Evolutionary conservation across 2,797 vertebrate genomes (phyloP), one percentile per base, ranked within the genome.

Genomic region (Macropus fuliginosus): DNA sequence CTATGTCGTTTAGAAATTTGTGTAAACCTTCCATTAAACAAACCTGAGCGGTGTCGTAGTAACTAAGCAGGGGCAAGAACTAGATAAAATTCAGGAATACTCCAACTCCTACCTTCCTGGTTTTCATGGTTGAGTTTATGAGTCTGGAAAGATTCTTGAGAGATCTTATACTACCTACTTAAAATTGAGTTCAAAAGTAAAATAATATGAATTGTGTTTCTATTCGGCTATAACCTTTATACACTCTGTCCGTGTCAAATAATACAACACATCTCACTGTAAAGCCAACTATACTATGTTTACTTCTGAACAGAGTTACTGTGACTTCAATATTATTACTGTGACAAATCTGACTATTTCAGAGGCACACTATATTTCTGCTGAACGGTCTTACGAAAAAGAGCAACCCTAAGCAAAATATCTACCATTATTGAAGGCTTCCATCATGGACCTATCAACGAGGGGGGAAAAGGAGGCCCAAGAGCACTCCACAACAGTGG

Each of bases 11-110:
- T 57, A 89, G 14, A 46, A 56, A 81, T 59, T 24, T 92, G 94
- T 40, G 34, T n/a, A 92, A 91, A 94, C n/a, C 94, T 92, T 31
- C 62, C 66, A 94, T 8, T 56, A 91, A 94, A 94, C 92, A 95
- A 91, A 92, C 55, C 90, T 92, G 91, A 54, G 40, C 14, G 28
- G 56, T 57, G 92, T 10, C 40, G 18, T 29, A 28, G 40, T 31
- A 54, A 94, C 0, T 18, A 40, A 59, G 57, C 55, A 93, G n/a
- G 56, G 90, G 27, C 56, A 90, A 94, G 92, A 50, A 46, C 29
- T 18, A 95, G 81, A 93, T n/a, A 56, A 0, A 0, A 94, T 34
- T 66, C 28, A 3, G 16, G 74, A 94, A 52, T n/a, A 57, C 95
- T 59, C 54, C 2, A 34, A 59, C n/a, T 29, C 9, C 27, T 28